Percentiles rank a stretch among this genome's conserved stretches.
phyloP scores from a whole-genome alignment of 1,140 invertebrate species.

The Drosophila takahashii region DNA sequence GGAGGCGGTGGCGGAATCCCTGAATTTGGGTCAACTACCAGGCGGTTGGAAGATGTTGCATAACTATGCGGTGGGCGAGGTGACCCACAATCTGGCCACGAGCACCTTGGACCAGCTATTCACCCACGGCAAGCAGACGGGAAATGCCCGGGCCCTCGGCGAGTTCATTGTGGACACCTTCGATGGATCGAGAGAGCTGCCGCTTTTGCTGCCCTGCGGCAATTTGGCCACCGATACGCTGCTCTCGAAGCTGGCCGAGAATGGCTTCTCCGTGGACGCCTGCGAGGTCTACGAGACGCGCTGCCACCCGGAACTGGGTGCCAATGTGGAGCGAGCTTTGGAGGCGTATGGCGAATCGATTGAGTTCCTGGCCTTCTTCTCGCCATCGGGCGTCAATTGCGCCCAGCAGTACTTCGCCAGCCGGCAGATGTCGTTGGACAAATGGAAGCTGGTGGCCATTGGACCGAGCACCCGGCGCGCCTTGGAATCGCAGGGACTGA shows the following conservation, averaged over 20 bases:
- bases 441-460: conserved; percentile 81
- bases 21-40: conserved; percentile 83
- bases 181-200: conserved; percentile 73
- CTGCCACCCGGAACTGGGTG: conserved; percentile 83
- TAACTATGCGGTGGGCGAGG: conserved; percentile 86
- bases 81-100: conserved; percentile 85
- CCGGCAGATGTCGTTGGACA: conserved; percentile 56
- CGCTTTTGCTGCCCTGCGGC: conserved; percentile 86
- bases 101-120: conserved; percentile 85
- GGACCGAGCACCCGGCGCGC: conserved; percentile 81
- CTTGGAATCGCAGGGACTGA: conserved; percentile 62
- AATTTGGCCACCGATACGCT: conserved; percentile 86
- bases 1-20: conserved; percentile 85
- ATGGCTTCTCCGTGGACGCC: conserved; percentile 85
- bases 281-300: conserved; percentile 86
- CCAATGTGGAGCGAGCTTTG: conserved; percentile 85
- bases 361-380: conserved; percentile 86
- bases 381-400: conserved; percentile 85
- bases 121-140: conserved; percentile 85
- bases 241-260: conserved; percentile 82
- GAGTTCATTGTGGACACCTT: conserved; percentile 85
- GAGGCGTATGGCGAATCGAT: conserved; percentile 75
- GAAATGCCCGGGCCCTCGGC: conserved; percentile 85
- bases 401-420: conserved; percentile 67
- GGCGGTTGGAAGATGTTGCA: conserved; percentile 85